Evolutionary conservation across 2,113 vertebrate species (phyloP), one percentile per base, ranked within the genome.

Genomic region (Turnix velox): DNA sequence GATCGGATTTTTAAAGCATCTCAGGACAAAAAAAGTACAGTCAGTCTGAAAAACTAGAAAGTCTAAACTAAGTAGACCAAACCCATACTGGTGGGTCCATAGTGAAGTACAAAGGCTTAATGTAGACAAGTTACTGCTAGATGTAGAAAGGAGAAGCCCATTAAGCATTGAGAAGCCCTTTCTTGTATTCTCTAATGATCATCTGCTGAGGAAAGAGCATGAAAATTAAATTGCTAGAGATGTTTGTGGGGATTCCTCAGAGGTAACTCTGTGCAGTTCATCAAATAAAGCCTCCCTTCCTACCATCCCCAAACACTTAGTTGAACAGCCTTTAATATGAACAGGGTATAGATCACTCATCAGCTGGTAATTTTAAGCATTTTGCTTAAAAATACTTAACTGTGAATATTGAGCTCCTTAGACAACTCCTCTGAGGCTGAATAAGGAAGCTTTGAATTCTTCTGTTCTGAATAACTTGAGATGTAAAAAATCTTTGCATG

Each of bases 301-400:
- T 77, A 7, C 72, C 6, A 6, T 71, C 72, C 85, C 82, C 12
- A 27, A 90, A 51, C 14, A 31, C 33, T 67, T 65, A 49, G 35
- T 42, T 90, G 65, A 59, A 90, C 25, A n/a, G 57, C 39, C 75
- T 90, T 93, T 92, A 74, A 54, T 73, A 73, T 67, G 62, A 94
- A 84, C 85, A 86, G 82, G 49, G 52, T 88, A 84, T 74, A 80
- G 92, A 92, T 55, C 55, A 95, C 63, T 39, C 67, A 68, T 85
- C 83, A 63, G 75, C 7, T 4, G 57, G 43, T 88, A 9, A 85
- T 80, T 90, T 88, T 78, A 91, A 92, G 35, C 55, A 13, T 81
- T 95, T 90, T 86, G 57, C 85, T 92, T 87, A 95, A 92, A 95
- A 94, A 92, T 92, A 86, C 59, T 48, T 85, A 88, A 61, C 82